Evolutionary conservation across 2,888 invertebrate genomes (phyloP), one percentile per base, ranked within the genome.

Genomic region (Antheraea assamensis): DNA sequence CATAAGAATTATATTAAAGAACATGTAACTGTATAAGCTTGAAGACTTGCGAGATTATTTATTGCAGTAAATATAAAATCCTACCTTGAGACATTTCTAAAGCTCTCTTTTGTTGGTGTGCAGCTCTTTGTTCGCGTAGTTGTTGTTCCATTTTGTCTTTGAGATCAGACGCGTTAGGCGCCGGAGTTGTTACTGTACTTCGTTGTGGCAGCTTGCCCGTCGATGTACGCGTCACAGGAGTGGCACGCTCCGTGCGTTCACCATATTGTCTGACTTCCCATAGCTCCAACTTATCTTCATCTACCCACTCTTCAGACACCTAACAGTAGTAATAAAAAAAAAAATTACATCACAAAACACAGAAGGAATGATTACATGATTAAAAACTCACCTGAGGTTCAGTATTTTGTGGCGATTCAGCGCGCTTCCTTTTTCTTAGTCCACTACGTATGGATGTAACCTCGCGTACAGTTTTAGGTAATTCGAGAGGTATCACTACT

Each of bases 201-300:
- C 94, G 95, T 83, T 88, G 91, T 75, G 95, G 96, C 81, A 95
- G 89, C 90, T 95, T 96, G 85, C 98, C 97, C 58, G 98, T 97
- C 77, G 97, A 96, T 82, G 98, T 96, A 92, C 98, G 96, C 86
- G 98, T 97, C 87, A 98, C 96, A 89, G 97, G 97, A 87, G 97
- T 96, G 85, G 95, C 95, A 86, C 96, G 96, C 92, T 96, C 96
- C 88, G 95, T 92, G 80, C 95, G 96, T 89, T 98, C 98, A 31
- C 98, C 98, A 87, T 98, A 98, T 83, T 97, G 97, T 83, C 98
- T 98, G 76, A 99, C 98, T 92, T 99, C 99, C 99, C 99, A 99
- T 61, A 99, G 91, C 86, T 99, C 99, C 70, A 99, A 92, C 87
- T 98, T 98, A 79, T 99, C 98, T 90, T 99, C 99, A 80, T 98